These are phyloP conservation scores for Tachyglossus aculeatus DNA, from an alignment of 2,797 vertebrate species.

Conservation along the genomic window DNA sequence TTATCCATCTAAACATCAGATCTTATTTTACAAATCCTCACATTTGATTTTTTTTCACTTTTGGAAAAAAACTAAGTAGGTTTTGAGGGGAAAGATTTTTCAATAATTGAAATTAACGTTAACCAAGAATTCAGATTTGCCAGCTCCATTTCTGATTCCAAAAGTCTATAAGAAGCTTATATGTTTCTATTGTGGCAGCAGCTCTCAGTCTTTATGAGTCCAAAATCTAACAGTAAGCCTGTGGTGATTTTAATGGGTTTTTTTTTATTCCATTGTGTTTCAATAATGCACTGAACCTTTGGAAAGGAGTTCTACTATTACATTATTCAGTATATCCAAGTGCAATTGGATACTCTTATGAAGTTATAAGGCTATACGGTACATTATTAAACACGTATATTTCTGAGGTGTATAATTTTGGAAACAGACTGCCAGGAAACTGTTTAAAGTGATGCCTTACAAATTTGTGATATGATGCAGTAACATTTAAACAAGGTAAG, in stretches of 20 bases:
- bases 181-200: conserved; percentile 16
- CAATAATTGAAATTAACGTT: too few relatives aligned
- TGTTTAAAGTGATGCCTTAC: conserved; percentile 19
- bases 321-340: conserved; percentile 19
- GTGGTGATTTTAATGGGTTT: conserved; percentile 48
- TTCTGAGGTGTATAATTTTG: conserved; percentile 17
- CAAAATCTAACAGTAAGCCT: conserved; percentile 44
- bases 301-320: background rate
- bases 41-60: too few relatives aligned
- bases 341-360: conserved; percentile 24
- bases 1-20: too few relatives aligned
- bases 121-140: conserved; percentile 43
- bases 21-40: too few relatives aligned
- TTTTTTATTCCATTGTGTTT: conserved; percentile 41
- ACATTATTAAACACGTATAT: conserved; percentile 22
- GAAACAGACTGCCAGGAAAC: too few relatives aligned
- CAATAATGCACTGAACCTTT: background rate
- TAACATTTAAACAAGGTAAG: conserved; percentile 21
- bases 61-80: too few relatives aligned
- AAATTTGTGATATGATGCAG: conserved; percentile 28
- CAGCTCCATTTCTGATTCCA: conserved; percentile 28
- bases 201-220: conserved; percentile 44
- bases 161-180: conserved; percentile 28
- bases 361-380: conserved; percentile 21
- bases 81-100: too few relatives aligned